phyloP scores from a whole-genome alignment of 2,113 vertebrate species.

The Poeciliopsis occidentalis region DNA sequence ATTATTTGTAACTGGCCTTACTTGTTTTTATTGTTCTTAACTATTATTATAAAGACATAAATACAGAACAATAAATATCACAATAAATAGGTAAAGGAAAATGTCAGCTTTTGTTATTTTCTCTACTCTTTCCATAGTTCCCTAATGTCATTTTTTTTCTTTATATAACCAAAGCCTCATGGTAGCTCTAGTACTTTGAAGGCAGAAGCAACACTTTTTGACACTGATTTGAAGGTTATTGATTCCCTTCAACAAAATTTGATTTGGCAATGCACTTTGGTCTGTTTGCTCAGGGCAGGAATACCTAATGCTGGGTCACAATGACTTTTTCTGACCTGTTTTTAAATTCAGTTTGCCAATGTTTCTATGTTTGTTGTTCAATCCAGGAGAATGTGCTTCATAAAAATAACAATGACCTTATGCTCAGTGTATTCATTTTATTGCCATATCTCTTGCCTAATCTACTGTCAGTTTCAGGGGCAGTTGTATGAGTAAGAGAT shows the following conservation, averaged over 20 bases:
- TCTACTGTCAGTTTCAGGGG: background rate
- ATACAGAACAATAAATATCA: too few species aligned
- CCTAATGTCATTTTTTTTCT: too few species aligned
- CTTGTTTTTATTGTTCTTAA: too few species aligned
- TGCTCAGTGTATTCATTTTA: background rate
- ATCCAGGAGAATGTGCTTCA: background rate
- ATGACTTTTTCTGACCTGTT: constrained; percentile 42
- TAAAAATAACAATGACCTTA: background rate
- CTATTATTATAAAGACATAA: too few species aligned
- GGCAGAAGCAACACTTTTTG: constrained; percentile 4
- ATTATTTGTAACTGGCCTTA: too few species aligned
- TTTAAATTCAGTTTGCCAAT: constrained; percentile 7
- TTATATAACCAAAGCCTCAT: background rate
- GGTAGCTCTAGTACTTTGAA: background rate
- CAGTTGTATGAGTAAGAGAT: background rate
- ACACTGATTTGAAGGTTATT: constrained; percentile 22
- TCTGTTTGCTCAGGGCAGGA: constrained; percentile 43
- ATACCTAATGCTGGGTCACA: constrained; percentile 45
- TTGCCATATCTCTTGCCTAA: background rate
- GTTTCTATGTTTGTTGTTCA: background rate
- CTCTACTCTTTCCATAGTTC: background rate
- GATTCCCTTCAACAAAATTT: constrained; percentile 47
- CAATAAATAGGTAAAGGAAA: background rate
- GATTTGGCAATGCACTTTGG: constrained; percentile 47
- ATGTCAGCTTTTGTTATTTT: background rate